These are phyloP conservation scores for Hyposmocoma kahamanoa DNA, from an alignment of 1,140 invertebrate genomes.

Conservation along the genomic window DNA sequence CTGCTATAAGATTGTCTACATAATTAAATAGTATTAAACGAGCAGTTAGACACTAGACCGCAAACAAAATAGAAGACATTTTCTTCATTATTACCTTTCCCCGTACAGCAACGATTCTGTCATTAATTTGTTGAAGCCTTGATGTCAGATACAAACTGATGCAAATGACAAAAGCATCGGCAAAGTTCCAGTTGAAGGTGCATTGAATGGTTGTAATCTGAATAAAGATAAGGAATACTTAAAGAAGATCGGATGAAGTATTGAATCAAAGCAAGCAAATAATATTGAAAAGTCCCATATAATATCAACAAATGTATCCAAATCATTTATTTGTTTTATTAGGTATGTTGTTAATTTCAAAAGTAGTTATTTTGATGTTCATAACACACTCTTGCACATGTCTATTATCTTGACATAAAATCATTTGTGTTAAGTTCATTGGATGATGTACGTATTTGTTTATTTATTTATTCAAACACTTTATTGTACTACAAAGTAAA, in stretches of 20 bases:
- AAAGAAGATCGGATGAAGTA: background rate
- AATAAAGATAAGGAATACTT: conserved; percentile 15
- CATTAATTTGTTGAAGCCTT: background rate
- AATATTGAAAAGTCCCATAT: no score
- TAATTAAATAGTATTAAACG: no score
- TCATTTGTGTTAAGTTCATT: no score
- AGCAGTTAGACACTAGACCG: no score
- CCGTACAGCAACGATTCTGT: background rate
- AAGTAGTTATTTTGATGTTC: background rate
- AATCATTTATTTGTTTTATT: background rate
- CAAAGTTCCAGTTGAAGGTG: conserved; percentile 76
- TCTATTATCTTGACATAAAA: no score
- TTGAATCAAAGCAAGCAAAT: background rate
- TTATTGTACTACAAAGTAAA: no score
- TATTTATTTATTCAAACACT: no score
- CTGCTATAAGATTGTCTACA: no score
- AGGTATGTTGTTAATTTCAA: background rate
- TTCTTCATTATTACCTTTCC: background rate
- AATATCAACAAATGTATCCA: no score
- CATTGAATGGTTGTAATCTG: conserved; percentile 68
- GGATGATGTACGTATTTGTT: no score
- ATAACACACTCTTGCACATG: background rate
- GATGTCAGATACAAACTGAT: background rate
- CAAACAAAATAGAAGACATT: no score
- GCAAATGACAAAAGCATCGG: conserved; percentile 64